Base-by-base conservation (phyloP, 2,113 vertebrate species). In the Daphoenositta chrysoptera region DNA sequence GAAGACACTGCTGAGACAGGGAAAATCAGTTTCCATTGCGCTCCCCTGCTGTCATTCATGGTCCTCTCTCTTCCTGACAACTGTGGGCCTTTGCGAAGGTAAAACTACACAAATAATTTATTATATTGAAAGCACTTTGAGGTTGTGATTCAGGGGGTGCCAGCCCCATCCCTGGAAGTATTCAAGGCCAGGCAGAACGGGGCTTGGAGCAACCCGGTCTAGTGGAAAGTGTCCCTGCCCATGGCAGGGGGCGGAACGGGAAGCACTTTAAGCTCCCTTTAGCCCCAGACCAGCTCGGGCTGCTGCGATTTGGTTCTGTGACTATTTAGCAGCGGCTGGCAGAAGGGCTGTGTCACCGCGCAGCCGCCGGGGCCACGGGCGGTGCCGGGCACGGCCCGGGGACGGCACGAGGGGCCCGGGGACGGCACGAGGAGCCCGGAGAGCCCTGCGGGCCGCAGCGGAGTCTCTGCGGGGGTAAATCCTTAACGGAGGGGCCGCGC, bases 181-280 rank as follows among this genome's bases (percentile, higher is more conserved):
- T 17, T 8, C 42, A 13, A 39, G 44, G 51, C 50, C 50, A 37
- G 27, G 35, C 0, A 44, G 44, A 8, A 45, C 6, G 5, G 28
- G 19, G 28, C 39, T 69, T 9, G 47, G 27, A 58, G 37, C 35
- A 44, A 3, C 18, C 35, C 2, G 37, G 35, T 10, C 4, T 4
- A 30, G 19, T 2, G 60, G 8, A 11, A 35, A 3, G 40, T 35
- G 56, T 17, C 19, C 28, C 39, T 39, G 64, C 33, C 37, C 27
- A 12, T 0, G 56, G 56, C 47, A 47, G 9, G 22, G 35, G 6
- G 3, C 26, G 57, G 24, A 3, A 48, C 11, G 0, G 30, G 26
- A 27, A 15, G 20, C 16, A 9, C 51, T 50, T 40, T 17, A 30
- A 11, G 14, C 24, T n/a, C 16, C n/a, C n/a, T 71, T 61, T 24